Evolutionary conservation across 2,797 vertebrate genomes (phyloP).

Genomic region (Acestrorhynchus altus): DNA sequence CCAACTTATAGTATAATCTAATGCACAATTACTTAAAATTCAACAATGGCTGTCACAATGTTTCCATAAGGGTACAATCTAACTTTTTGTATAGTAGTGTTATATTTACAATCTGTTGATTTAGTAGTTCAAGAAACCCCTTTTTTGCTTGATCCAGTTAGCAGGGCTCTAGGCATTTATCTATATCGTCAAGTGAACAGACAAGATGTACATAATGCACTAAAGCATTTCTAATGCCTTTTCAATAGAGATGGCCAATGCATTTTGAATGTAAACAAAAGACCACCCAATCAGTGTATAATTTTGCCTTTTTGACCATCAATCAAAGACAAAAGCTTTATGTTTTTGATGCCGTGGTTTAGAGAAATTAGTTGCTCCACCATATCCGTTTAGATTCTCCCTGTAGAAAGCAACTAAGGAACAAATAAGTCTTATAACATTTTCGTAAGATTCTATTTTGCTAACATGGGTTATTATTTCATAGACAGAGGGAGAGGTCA

Average conservation of each 20-base stretch:
- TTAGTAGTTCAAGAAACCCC: conserved; percentile 35
- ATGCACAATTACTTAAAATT: conserved; percentile 51
- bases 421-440: conserved; percentile 78
- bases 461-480: conserved; percentile 88
- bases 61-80: conserved; percentile 48
- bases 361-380: conserved; percentile 71
- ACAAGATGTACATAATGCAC: conserved; percentile 83
- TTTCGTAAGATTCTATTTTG: conserved; percentile 88
- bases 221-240: conserved; percentile 80
- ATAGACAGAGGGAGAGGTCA: conserved; percentile 83
- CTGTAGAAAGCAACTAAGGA: conserved; percentile 81
- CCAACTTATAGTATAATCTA: conserved; percentile 51
- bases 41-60: conserved; percentile 41
- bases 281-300: conserved; percentile 72
- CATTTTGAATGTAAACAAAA: conserved; percentile 61
- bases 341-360: conserved; percentile 71
- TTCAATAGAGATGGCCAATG: conserved; percentile 76
- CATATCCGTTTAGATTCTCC: conserved; percentile 82
- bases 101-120: conserved; percentile 33
- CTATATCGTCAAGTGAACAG: conserved; percentile 77
- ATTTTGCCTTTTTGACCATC: conserved; percentile 73
- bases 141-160: conserved; percentile 45
- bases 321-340: conserved; percentile 77
- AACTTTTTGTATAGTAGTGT: conserved; percentile 33
- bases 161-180: conserved; percentile 78